phyloP scores from a whole-genome alignment of 2,888 invertebrate genomes.

The Tillus elongatus region DNA sequence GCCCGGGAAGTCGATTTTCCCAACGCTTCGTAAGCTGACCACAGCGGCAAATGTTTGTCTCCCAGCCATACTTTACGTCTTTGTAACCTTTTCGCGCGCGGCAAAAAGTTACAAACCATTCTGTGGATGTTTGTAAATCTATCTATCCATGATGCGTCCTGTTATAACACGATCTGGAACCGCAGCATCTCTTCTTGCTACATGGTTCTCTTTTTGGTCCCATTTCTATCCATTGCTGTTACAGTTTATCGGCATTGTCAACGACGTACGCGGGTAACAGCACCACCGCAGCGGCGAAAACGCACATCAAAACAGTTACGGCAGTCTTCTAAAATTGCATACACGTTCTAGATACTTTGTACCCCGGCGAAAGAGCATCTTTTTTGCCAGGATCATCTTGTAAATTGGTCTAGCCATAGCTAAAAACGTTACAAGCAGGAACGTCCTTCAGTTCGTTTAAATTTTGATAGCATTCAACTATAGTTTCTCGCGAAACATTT shows the following conservation, averaged over 20 bases:
- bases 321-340: slow-evolving; percentile 21
- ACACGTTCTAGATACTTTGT: slow-evolving; percentile 20
- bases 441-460: slow-evolving; percentile 16
- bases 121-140: slow-evolving; percentile 22
- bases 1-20: too few relatives aligned
- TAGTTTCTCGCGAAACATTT: slow-evolving; percentile 16
- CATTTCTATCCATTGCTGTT: slow-evolving; percentile 27
- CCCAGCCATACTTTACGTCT: slow-evolving; percentile 27
- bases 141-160: slow-evolving; percentile 19
- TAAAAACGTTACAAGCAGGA: slow-evolving; percentile 13
- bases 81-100: slow-evolving; percentile 18
- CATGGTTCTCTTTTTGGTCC: slow-evolving; percentile 30
- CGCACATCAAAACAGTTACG: slow-evolving; percentile 30
- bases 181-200: slow-evolving; percentile 24
- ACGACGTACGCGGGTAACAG: slow-evolving; percentile 31
- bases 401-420: slow-evolving; percentile 17
- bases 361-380: slow-evolving; percentile 17
- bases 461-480: slow-evolving; percentile 21
- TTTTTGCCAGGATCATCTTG: slow-evolving; percentile 19
- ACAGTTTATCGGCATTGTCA: slow-evolving; percentile 29
- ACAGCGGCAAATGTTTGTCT: slow-evolving; percentile 15
- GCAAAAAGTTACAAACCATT: slow-evolving; percentile 26
- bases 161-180: slow-evolving; percentile 20
- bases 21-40: too few relatives aligned
- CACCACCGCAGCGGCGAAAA: slow-evolving; percentile 26